Percentiles rank a stretch among this genome's conserved stretches.
phyloP scores from a whole-genome alignment of 2,888 invertebrate genomes.

The Drosophila silvestris region DNA sequence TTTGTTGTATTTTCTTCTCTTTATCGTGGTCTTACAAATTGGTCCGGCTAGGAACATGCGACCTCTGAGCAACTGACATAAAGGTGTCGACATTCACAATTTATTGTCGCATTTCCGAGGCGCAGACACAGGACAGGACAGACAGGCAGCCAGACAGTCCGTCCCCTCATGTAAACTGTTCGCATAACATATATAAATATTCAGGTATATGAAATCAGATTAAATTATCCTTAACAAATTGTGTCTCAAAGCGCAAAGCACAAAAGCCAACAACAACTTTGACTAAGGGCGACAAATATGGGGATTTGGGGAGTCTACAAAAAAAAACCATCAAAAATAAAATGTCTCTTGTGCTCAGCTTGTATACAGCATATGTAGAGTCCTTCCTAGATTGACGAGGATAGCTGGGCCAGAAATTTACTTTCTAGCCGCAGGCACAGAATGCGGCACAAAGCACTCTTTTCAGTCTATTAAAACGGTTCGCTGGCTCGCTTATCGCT shows the following conservation, averaged over 20 bases:
- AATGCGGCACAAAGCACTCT: constrained; percentile 39
- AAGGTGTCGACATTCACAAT: constrained; percentile 54
- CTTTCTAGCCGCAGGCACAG: constrained; percentile 64
- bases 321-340: constrained; percentile 22
- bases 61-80: constrained; percentile 16
- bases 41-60: constrained; percentile 23
- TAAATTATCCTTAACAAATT: constrained; percentile 81
- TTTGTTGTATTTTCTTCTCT: constrained; percentile 2
- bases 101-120: constrained; percentile 25
- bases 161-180: not conserved
- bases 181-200: constrained; percentile 67
- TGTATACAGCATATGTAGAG: constrained; percentile 59
- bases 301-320: constrained; percentile 8
- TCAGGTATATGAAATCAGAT: constrained; percentile 80
- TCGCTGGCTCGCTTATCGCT: constrained; percentile 44
- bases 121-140: constrained; percentile 33
- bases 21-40: constrained; percentile 33
- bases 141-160: constrained; percentile 21
- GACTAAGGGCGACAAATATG: constrained; percentile 6
- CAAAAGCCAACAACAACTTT: constrained; percentile 49
- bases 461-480: constrained; percentile 72
- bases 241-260: constrained; percentile 63
- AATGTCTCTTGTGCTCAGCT: constrained; percentile 9
- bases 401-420: constrained; percentile 30
- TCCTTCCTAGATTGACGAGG: constrained; percentile 32